Base-by-base conservation (phyloP, 2,888 invertebrate species). In the Parthenolecanium corni region DNA sequence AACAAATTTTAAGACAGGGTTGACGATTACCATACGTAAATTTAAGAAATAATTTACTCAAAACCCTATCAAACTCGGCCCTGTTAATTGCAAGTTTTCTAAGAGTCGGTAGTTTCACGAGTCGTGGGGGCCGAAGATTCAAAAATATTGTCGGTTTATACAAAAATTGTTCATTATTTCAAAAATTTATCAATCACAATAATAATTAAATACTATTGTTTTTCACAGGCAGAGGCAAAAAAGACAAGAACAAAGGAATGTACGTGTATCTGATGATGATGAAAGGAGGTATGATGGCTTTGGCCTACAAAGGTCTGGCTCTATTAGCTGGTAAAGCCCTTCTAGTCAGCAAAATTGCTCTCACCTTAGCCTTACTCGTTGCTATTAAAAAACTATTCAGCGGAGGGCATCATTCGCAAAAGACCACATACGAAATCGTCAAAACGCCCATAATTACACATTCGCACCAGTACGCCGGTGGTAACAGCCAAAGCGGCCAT, bases 361-460 rank as follows among this genome's bases (percentile, higher is more conserved):
- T 72, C n/a, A 69, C 71, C 40, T 66, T 72, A 16, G 69, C 72
- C 20, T 68, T 68, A 16, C 66, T 72, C 53, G 79, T 82, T 69
- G 80, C 82, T 63, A 72, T 84, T 70, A 84, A 84, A 74, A 82
- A 82, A 67, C 73, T 80, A 66, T 76, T 78, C 44, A 76, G 76
- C 11, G 72, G 74, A 69, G 72, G 73, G 12, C 76, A 78, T 18
- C 61, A 57, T 11, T 64, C 65, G 61, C 85, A 87, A 70, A 86
- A 86, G 73, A 88, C 87, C 0, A 88, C 88, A 4, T 85, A 88
- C 68, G 89, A 89, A 74, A 87, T 89, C 68, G 84, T 89, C 61
- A 89, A 89, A 72, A 85, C 88, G 74, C 89, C 89, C n/a, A 84
- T 86, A 70, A 82, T 87, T 62, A 83, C 83, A 54, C 85, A 85